Evolutionary conservation across 2,113 vertebrate genomes (phyloP), one percentile per base, ranked within the genome.

Genomic region (Microtus montanus): DNA sequence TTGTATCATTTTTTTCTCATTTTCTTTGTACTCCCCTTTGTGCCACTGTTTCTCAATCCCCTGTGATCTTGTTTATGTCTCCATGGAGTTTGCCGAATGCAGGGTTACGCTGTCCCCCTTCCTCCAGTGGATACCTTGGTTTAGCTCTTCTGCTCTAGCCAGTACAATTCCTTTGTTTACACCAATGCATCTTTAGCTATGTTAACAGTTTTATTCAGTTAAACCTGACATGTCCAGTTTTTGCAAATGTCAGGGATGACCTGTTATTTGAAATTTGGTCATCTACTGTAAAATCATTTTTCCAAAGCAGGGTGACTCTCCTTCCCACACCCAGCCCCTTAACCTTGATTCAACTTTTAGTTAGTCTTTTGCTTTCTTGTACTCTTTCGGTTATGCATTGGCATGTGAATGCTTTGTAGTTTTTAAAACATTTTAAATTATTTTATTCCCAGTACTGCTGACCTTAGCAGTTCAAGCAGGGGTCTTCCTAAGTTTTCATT

Each of bases 361-460:
- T 92, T 35, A 52, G 0, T 15, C 44, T 71, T 87, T 82, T 30
- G 58, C 17, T 94, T 80, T 74, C 54, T 92, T 87, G 3, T 35
- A 73, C 9, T 87, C 12, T 84, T 41, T 61, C 20, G 63, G 75
- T 30, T 38, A 70, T 38, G n/a, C 0, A n/a, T 74, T 85, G 26
- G 20, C 86, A 84, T 96, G 7, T 82, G 58, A 89, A 52, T 54
- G 13, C 44, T 68, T 15, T 33, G 7, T 82, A 89, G 26, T 85
- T 93, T 89, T 91, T 89, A 83, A 82, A 92, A 28, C n/a, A 41
- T 64, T 86, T 86, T 71, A 41, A 92, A 14, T 90, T 9, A 89
- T 96, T 93, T 75, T 88, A 91, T 94, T 95, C 26, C 44, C 54
- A 80, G 38, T 80, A 52, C 41, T 83, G 1, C 38, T 92, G 38